A percentile compares a stretch with the other conserved stretches of the same genome.
phyloP scores from a whole-genome alignment of 1,140 invertebrate genomes.

The Stegodyphus dumicola region DNA sequence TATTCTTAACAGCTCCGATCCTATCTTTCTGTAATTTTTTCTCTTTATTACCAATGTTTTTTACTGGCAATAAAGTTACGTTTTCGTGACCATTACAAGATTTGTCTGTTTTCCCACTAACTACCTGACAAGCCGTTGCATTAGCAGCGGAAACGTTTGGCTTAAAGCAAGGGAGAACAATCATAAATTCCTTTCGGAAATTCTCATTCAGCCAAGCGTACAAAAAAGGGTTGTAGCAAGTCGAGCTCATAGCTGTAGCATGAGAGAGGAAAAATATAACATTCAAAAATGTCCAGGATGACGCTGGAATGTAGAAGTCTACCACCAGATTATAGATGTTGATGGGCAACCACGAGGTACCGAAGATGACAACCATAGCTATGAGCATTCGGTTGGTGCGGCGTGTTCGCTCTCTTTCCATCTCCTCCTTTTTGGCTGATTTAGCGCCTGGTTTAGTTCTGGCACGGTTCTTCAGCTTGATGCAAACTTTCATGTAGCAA shows the following conservation, averaged over 20 bases:
- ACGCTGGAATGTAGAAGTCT: constrained; percentile 69
- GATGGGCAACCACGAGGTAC: constrained; percentile 72
- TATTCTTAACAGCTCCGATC: constrained; percentile 41
- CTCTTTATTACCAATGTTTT: constrained; percentile 36
- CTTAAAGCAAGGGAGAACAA: constrained; percentile 61
- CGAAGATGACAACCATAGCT: constrained; percentile 70
- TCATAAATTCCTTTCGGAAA: constrained; percentile 64
- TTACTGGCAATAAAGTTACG: constrained; percentile 47
- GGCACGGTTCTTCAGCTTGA: constrained; percentile 84
- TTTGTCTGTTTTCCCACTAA: constrained; percentile 44
- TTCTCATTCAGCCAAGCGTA: constrained; percentile 71
- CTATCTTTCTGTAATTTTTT: constrained; percentile 52
- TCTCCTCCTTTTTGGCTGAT: constrained; percentile 73
- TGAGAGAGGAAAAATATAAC: constrained; percentile 71
- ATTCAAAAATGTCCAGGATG: constrained; percentile 65
- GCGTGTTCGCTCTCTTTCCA: constrained; percentile 62
- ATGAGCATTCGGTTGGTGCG: constrained; percentile 70
- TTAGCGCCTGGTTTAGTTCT: constrained; percentile 82
- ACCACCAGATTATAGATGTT: constrained; percentile 71
- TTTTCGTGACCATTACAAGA: constrained; percentile 60
- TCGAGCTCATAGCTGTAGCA: constrained; percentile 72
- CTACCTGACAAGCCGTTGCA: not conserved
- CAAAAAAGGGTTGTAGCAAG: constrained; percentile 73
- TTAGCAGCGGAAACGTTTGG: not conserved
- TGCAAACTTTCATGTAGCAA: constrained; percentile 92